These are phyloP conservation scores for Tipula lateralis DNA, from an alignment of 2,888 invertebrate genomes.

Conservation along the genomic window DNA sequence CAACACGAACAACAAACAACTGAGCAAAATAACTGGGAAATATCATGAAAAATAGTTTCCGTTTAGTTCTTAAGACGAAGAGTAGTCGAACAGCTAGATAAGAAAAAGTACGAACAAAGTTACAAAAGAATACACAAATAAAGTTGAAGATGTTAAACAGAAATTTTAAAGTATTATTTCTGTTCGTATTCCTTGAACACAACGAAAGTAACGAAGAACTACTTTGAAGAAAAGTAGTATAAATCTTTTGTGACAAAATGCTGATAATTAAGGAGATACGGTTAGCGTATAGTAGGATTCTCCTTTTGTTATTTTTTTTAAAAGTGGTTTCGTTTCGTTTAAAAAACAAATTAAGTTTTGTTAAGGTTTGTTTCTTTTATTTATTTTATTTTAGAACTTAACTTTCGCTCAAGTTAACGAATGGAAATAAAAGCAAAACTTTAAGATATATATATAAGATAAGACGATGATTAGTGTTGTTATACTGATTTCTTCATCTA, in stretches of 20 bases:
- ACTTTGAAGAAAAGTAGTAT: background rate
- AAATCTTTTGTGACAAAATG: background rate
- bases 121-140: background rate
- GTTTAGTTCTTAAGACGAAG: background rate
- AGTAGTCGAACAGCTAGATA: background rate
- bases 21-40: background rate
- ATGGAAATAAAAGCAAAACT: background rate
- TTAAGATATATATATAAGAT: background rate
- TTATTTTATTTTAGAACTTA: background rate
- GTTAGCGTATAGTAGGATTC: background rate
- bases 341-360: background rate
- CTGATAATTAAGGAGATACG: slow-evolving; percentile 5
- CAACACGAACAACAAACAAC: background rate
- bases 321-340: background rate
- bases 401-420: background rate
- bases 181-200: background rate
- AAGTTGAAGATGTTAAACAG: background rate
- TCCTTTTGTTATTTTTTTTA: background rate
- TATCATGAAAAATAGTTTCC: background rate
- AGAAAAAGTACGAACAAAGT: background rate
- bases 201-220: background rate
- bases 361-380: background rate
- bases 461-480: slow-evolving; percentile 12
- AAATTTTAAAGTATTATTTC: background rate
- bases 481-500: background rate